These are phyloP conservation scores for Eleutherodactylus coqui DNA, from an alignment of 2,797 vertebrate genomes.

Conservation along the genomic window DNA sequence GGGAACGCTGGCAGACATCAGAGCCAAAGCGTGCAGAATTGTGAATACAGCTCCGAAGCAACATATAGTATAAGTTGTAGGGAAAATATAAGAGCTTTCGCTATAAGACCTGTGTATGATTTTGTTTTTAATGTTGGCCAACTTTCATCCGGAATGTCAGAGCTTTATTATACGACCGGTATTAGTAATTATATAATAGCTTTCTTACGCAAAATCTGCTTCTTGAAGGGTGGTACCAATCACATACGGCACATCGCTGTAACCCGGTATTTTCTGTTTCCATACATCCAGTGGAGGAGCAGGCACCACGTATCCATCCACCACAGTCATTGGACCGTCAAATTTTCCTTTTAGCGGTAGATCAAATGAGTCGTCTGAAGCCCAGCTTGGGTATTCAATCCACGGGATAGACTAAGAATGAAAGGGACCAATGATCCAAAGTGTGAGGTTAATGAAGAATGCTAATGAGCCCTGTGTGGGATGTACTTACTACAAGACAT, in stretches of 20 bases:
- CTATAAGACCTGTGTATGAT: no score
- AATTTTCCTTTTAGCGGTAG: slow-evolving; percentile 73
- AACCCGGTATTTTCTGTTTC: slow-evolving; percentile 66
- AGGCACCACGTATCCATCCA: slow-evolving; percentile 78
- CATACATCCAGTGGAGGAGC: slow-evolving; percentile 74
- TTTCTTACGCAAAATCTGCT: slow-evolving; percentile 73
- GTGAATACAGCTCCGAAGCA: no score
- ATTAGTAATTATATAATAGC: not conserved
- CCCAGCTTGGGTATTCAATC: slow-evolving; percentile 77
- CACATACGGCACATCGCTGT: slow-evolving; percentile 77
- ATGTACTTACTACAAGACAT: no score
- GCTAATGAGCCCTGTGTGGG: no score
- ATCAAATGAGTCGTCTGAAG: slow-evolving; percentile 66
- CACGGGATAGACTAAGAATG: slow-evolving; percentile 78
- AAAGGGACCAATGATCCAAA: no score
- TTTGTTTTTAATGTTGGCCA: not conserved
- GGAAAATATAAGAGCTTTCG: no score
- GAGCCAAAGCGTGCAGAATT: no score
- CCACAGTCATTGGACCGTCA: slow-evolving; percentile 71
- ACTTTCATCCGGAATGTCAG: not conserved
- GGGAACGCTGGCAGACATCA: no score
- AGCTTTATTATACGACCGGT: not conserved
- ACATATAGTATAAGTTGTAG: no score
- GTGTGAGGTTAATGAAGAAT: no score
- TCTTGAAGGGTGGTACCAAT: slow-evolving; percentile 80